These are phyloP conservation scores for Rhagonycha lutea DNA, from an alignment of 2,888 invertebrate species.

Conservation along the genomic window DNA sequence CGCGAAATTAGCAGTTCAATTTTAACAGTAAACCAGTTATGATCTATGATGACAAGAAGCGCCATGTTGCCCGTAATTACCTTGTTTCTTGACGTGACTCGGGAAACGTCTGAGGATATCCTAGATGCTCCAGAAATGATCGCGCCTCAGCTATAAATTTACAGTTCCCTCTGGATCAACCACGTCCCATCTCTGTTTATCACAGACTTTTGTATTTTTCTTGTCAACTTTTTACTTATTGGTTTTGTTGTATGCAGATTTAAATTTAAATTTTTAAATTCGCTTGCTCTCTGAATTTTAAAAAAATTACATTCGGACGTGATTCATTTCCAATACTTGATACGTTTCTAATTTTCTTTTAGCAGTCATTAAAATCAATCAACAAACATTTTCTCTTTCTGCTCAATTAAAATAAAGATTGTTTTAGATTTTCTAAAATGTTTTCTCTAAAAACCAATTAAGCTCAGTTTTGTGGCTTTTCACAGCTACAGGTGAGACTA, in stretches of 20 bases:
- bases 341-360: neutral
- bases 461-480: neutral
- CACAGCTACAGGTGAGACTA: neutral
- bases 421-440: neutral
- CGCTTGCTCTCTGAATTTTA: neutral
- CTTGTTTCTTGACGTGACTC: conserved; percentile 44
- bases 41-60: conserved; percentile 46
- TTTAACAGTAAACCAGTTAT: conserved; percentile 37
- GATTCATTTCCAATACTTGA: neutral
- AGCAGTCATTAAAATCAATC: neutral
- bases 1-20: conserved; percentile 1
- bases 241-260: conserved; percentile 2
- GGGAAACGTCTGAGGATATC: conserved; percentile 38
- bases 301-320: neutral
- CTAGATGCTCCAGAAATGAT: conserved; percentile 43
- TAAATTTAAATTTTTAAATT: neutral
- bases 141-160: conserved; percentile 48
- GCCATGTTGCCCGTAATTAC: conserved; percentile 48
- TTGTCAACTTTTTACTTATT: conserved; percentile 31
- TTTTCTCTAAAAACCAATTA: neutral
- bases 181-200: conserved; percentile 52
- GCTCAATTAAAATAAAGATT: neutral
- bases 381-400: neutral
- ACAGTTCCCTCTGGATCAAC: conserved; percentile 43
- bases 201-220: conserved; percentile 42